Evolutionary conservation across 2,113 vertebrate species (phyloP).

Genomic region (Platichthys stellatus): DNA sequence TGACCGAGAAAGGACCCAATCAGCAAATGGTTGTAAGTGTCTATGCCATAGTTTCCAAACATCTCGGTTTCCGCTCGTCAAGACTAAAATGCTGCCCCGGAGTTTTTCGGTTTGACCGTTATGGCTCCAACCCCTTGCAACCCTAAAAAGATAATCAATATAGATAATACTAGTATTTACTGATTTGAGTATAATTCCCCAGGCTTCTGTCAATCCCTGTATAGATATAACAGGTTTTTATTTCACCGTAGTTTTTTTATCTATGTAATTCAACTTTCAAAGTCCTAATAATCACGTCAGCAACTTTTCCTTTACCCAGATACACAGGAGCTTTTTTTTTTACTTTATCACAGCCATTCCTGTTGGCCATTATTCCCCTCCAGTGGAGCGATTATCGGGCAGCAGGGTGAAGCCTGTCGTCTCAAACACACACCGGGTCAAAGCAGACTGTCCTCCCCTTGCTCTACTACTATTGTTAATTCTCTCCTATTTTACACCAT

Average conservation of each 20-base stretch:
- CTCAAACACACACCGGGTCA: conserved; percentile 61
- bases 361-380: conserved; percentile 37
- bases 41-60: no score
- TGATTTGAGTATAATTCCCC: no score
- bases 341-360: conserved; percentile 39
- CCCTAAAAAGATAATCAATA: no score
- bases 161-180: no score
- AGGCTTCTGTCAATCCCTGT: background rate
- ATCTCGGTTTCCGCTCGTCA: no score
- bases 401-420: conserved; percentile 47
- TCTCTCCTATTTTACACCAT: conserved; percentile 75
- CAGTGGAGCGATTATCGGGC: conserved; percentile 52
- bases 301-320: conserved; percentile 19
- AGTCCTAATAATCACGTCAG: background rate
- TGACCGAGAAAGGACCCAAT: no score
- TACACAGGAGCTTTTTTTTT: conserved; percentile 47
- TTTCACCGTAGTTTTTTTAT: background rate
- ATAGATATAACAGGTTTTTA: background rate
- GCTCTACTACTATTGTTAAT: conserved; percentile 68
- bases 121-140: no score
- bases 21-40: no score
- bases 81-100: no score
- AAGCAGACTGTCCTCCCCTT: conserved; percentile 54
- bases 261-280: background rate
- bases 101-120: no score